phyloP scores from a whole-genome alignment of 2,888 invertebrate genomes.

The Pyralis farinalis region DNA sequence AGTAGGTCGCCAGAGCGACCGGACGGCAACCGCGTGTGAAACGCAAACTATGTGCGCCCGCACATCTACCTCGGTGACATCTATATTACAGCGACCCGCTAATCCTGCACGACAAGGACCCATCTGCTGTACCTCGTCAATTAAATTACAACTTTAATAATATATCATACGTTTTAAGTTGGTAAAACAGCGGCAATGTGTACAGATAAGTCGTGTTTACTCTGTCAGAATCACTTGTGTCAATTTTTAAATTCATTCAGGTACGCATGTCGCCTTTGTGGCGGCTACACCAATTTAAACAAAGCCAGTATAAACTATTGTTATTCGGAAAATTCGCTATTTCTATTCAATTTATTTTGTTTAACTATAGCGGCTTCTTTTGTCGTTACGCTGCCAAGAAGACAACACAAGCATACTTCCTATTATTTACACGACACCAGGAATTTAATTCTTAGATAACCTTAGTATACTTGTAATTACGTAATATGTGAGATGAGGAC shows the following conservation, averaged over 20 bases:
- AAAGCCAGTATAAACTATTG: conserved; percentile 11
- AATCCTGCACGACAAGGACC: conserved; percentile 6
- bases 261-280: background rate
- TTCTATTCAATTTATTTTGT: conserved; percentile 1
- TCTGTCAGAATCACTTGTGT: conserved; percentile 61
- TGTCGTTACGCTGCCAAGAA: background rate
- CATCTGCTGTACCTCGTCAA: conserved; percentile 19
- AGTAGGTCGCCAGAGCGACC: conserved; percentile 37
- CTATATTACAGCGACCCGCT: conserved; percentile 44
- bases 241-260: conserved; percentile 35
- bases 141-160: conserved; percentile 35
- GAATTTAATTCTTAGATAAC: too few species aligned
- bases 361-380: background rate
- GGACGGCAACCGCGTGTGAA: conserved; percentile 52
- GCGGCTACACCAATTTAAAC: conserved; percentile 12
- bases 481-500: too few species aligned
- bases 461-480: too few species aligned
- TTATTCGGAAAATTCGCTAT: conserved; percentile 26
- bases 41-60: conserved; percentile 49
- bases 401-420: background rate
- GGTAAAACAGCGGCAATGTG: conserved; percentile 16
- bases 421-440: conserved; percentile 1
- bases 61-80: conserved; percentile 41
- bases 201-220: conserved; percentile 32
- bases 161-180: conserved; percentile 28